Evolutionary conservation across 2,888 invertebrate species (phyloP).

Genomic region (Arenicola marina): DNA sequence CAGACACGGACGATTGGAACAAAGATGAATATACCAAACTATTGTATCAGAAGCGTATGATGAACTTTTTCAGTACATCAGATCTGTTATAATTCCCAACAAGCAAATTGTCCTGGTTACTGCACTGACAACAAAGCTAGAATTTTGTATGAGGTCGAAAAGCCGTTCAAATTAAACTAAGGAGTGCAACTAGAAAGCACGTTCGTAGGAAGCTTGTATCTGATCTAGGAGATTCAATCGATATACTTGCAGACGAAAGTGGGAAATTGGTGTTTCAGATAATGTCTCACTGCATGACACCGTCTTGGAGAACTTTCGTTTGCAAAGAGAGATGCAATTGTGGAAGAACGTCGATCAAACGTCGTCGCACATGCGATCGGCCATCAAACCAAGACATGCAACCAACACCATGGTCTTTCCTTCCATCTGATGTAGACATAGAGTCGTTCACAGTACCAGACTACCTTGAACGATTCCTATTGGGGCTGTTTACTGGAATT

Average conservation of each 20-base stretch:
- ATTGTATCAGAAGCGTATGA: slow-evolving; percentile 1
- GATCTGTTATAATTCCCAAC: background rate
- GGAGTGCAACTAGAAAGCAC: background rate
- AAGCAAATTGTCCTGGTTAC: background rate
- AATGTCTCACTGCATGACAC: background rate
- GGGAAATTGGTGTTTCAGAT: slow-evolving; percentile 8
- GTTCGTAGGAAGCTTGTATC: background rate
- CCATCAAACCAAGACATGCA: slow-evolving; percentile 2
- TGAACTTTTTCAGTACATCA: background rate
- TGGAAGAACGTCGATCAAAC: slow-evolving; percentile 15
- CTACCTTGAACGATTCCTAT: slow-evolving; percentile 1
- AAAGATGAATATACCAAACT: background rate
- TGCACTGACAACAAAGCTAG: background rate
- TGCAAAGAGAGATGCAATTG: no score
- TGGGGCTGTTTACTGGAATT: slow-evolving; percentile 11
- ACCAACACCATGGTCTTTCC: slow-evolving; percentile 33
- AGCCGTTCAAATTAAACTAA: background rate
- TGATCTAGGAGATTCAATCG: slow-evolving; percentile 2
- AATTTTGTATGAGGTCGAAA: background rate
- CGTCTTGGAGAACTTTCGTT: slow-evolving; percentile 4
- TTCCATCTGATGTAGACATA: slow-evolving; percentile 10
- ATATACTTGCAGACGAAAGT: slow-evolving; percentile 7
- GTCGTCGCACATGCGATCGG: background rate
- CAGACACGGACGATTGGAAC: background rate
- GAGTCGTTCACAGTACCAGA: background rate